A percentile compares a stretch with the other conserved stretches of the same genome.
phyloP scores from a whole-genome alignment of 2,888 invertebrate species.

The Agrochola macilenta region DNA sequence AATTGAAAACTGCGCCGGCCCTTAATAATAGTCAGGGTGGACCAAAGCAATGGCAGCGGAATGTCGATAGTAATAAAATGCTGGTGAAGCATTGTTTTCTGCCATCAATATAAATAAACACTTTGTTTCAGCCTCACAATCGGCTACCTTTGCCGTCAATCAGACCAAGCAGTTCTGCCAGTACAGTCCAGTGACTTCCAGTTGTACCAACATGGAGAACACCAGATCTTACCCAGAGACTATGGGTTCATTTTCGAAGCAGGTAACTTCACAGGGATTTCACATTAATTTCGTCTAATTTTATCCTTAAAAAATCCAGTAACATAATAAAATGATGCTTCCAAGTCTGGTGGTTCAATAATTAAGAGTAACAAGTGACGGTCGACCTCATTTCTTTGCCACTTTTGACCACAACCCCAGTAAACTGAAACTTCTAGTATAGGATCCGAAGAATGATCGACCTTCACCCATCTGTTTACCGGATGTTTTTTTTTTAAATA shows the following conservation, averaged over 20 bases:
- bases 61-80: background rate
- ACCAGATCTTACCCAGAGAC: constrained; percentile 90
- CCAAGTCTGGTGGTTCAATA: background rate
- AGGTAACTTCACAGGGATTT: constrained; percentile 86
- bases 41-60: background rate
- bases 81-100: background rate
- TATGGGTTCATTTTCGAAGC: constrained; percentile 91
- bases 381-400: background rate
- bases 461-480: background rate
- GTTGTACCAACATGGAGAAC: constrained; percentile 92
- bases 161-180: constrained; percentile 80
- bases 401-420: background rate
- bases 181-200: constrained; percentile 89
- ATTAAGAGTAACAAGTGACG: background rate
- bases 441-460: background rate
- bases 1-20: background rate
- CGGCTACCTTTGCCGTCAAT: constrained; percentile 91
- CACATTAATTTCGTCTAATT: background rate
- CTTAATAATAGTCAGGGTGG: too few species aligned
- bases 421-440: background rate
- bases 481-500: background rate
- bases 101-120: too few species aligned
- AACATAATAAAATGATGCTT: too few species aligned
- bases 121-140: constrained; percentile 89
- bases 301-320: background rate